A percentile compares a stretch with the other conserved stretches of the same genome.
These are phyloP conservation scores for Channa striata DNA, from an alignment of 2,797 vertebrate genomes.

Conservation along the genomic window DNA sequence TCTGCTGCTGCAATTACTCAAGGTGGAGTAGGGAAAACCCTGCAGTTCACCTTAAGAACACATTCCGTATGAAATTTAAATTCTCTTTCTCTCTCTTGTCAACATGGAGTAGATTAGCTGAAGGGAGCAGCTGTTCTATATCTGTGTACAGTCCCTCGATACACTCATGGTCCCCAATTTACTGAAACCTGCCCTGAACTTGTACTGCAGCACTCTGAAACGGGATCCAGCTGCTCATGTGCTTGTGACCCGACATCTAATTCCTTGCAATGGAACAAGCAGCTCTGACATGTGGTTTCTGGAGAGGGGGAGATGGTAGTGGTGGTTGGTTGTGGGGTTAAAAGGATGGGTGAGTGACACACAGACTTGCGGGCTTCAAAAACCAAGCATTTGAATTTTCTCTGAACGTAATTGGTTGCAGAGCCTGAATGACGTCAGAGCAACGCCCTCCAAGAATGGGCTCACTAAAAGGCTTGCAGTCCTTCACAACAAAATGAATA, in stretches of 20 bases:
- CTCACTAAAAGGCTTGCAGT: slow-evolving; percentile 37
- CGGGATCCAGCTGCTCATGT: slow-evolving; percentile 72
- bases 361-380: slow-evolving; percentile 40
- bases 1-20: slow-evolving; percentile 44
- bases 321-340: background rate
- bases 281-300: slow-evolving; percentile 70
- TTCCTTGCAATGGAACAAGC: slow-evolving; percentile 71
- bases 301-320: slow-evolving; percentile 10
- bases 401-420: slow-evolving; percentile 75
- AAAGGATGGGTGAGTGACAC: slow-evolving; percentile 62
- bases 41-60: slow-evolving; percentile 39
- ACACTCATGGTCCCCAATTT: slow-evolving; percentile 58
- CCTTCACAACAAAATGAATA: slow-evolving; percentile 39
- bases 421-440: slow-evolving; percentile 72
- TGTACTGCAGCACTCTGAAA: slow-evolving; percentile 54
- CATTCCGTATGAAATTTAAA: slow-evolving; percentile 61
- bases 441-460: slow-evolving; percentile 47
- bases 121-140: slow-evolving; percentile 68
- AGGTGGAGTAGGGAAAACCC: slow-evolving; percentile 41
- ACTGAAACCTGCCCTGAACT: slow-evolving; percentile 53
- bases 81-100: slow-evolving; percentile 40
- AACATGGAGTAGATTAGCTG: slow-evolving; percentile 40
- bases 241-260: slow-evolving; percentile 64
- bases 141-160: slow-evolving; percentile 51
- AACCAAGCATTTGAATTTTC: slow-evolving; percentile 56